Percentiles rank a stretch among this genome's conserved stretches.
Conservation (phyloP, 2,797 vertebrate genomes). For the Cichlasoma orientale region DNA sequence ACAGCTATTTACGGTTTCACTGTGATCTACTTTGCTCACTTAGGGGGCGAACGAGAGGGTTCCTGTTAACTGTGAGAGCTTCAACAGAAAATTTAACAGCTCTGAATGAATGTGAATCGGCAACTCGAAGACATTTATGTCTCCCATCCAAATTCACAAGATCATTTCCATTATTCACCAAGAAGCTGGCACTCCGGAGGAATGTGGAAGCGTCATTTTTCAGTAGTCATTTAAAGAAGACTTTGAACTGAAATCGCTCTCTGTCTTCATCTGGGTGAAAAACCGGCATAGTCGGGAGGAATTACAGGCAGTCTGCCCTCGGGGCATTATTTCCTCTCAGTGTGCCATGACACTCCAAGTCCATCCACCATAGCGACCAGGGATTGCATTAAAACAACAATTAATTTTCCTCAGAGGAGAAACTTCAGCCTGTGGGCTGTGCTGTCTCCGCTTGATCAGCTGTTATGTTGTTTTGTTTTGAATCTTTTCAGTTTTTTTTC, state of each 20-base stretch:
- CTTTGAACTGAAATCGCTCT: slow-evolving; percentile 3
- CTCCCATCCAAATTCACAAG: slow-evolving; percentile 29
- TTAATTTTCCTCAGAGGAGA: slow-evolving; percentile 51
- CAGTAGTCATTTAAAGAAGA: slow-evolving; percentile 27
- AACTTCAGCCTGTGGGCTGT: slow-evolving; percentile 29
- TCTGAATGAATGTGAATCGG: slow-evolving; percentile 43
- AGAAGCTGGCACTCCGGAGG: not conserved
- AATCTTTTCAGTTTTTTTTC: slow-evolving; percentile 19
- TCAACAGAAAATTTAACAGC: slow-evolving; percentile 38
- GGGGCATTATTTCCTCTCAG: slow-evolving; percentile 47
- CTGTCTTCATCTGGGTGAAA: slow-evolving; percentile 13
- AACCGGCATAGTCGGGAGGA: slow-evolving; percentile 17
- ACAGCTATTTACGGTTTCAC: slow-evolving; percentile 34
- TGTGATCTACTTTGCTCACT: slow-evolving; percentile 24
- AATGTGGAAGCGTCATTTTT: slow-evolving; percentile 28
- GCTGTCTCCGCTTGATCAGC: slow-evolving; percentile 19
- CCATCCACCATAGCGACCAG: slow-evolving; percentile 25
- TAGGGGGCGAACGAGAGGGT: not conserved
- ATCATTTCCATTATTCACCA: slow-evolving; percentile 50
- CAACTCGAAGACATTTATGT: slow-evolving; percentile 48
- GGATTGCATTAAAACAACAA: slow-evolving; percentile 52
- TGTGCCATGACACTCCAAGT: slow-evolving; percentile 12
- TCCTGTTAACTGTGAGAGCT: slow-evolving; percentile 16
- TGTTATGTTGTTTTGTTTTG: slow-evolving; percentile 46
- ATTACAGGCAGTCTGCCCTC: slow-evolving; percentile 14